Conservation (phyloP, 2,888 invertebrate species). For the Onthophagus sagittarius region DNA sequence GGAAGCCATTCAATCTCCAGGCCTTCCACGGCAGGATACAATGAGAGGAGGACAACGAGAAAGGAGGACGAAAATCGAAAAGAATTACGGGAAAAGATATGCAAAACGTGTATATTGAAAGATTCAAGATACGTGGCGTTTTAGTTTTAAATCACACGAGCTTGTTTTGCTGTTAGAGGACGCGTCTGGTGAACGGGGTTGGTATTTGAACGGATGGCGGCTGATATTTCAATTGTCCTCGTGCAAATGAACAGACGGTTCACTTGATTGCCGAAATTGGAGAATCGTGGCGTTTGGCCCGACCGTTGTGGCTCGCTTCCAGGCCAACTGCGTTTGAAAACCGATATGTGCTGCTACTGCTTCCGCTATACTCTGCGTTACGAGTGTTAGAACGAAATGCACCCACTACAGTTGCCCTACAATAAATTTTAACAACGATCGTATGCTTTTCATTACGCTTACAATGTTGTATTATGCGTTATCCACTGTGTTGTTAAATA, state of each 20-base stretch:
- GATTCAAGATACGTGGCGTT: not conserved
- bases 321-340: slow-evolving; percentile 1
- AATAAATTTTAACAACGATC: not conserved
- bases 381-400: not conserved
- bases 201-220: not conserved
- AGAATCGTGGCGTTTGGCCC: slow-evolving; percentile 7
- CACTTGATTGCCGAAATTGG: slow-evolving; percentile 24
- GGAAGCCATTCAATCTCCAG: slow-evolving; percentile 35
- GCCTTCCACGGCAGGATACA: slow-evolving; percentile 22
- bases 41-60: not conserved
- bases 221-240: slow-evolving; percentile 15
- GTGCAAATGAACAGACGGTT: slow-evolving; percentile 23
- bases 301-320: slow-evolving; percentile 7
- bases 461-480: not conserved
- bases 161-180: not conserved
- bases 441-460: not conserved
- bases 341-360: not conserved
- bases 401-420: not conserved
- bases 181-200: not conserved
- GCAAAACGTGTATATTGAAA: not conserved
- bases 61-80: not conserved
- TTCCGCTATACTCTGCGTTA: not conserved
- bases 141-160: not conserved
- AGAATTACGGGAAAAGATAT: not conserved
- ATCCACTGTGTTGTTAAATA: no score